Conservation (phyloP, 2,888 invertebrate genomes). For the Heteromurus nitidus region DNA sequence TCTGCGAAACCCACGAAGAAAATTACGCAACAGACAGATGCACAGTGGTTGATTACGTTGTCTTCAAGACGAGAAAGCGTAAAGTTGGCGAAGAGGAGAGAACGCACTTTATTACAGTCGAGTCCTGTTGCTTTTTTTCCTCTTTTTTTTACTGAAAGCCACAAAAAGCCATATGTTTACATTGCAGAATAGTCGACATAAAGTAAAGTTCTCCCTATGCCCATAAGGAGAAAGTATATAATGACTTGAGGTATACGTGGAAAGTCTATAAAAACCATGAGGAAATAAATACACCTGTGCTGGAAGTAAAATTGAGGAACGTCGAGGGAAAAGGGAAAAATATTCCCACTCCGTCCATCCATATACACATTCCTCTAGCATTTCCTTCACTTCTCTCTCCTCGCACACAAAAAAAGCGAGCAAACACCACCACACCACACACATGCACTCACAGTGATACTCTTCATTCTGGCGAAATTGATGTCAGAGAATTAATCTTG, state of each 20-base stretch:
- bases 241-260: background rate
- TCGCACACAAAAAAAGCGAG: background rate
- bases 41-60: too few relatives aligned
- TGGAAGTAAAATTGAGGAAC: constrained; percentile 13
- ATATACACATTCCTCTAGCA: too few relatives aligned
- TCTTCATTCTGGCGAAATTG: constrained; percentile 61
- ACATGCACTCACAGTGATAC: constrained; percentile 18
- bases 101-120: background rate
- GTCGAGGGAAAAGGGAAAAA: background rate
- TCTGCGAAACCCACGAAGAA: background rate
- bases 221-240: background rate
- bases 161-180: too few relatives aligned
- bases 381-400: constrained; percentile 2
- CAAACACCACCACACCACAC: too few relatives aligned
- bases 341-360: constrained; percentile 30
- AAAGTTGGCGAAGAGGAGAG: too few relatives aligned
- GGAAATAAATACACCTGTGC: constrained; percentile 24
- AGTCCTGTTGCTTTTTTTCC: background rate
- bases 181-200: too few relatives aligned
- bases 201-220: constrained; percentile 4
- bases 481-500: constrained; percentile 69
- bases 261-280: constrained; percentile 6
- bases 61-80: too few relatives aligned
- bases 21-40: background rate
- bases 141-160: too few relatives aligned